phyloP scores from a whole-genome alignment of 2,797 vertebrate species.

The Zenarchopterus dispar region DNA sequence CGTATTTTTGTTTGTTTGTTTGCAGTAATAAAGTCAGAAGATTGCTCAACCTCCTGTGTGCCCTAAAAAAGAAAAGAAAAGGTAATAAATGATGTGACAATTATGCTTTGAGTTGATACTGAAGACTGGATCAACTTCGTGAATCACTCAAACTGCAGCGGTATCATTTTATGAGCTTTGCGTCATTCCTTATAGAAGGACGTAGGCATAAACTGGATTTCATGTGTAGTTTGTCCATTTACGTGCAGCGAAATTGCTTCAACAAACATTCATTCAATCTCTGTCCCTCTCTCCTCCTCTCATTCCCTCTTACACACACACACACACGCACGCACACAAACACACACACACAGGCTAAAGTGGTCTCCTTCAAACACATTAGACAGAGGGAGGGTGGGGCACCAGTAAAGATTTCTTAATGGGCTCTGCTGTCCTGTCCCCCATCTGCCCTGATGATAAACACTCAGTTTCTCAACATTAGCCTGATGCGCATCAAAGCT shows the following conservation, averaged over 20 bases:
- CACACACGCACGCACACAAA: slow-evolving; percentile 37
- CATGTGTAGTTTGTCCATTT: slow-evolving; percentile 18
- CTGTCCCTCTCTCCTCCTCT: background rate
- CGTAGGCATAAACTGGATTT: background rate
- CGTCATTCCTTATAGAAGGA: background rate
- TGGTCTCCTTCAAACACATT: slow-evolving; percentile 79
- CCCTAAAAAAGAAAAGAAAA: too few species aligned
- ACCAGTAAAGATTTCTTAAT: slow-evolving; percentile 82
- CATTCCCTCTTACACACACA: background rate
- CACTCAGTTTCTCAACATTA: slow-evolving; percentile 59
- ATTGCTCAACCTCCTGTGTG: too few species aligned
- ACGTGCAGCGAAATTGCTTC: slow-evolving; percentile 25
- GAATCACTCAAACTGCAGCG: too few species aligned
- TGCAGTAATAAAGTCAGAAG: too few species aligned
- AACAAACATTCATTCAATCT: slow-evolving; percentile 5
- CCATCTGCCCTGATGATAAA: slow-evolving; percentile 76
- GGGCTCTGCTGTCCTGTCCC: slow-evolving; percentile 72
- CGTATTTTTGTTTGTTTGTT: too few species aligned
- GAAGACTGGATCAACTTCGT: too few species aligned
- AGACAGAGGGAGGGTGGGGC: slow-evolving; percentile 81
- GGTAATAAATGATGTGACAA: too few species aligned
- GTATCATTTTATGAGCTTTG: too few species aligned
- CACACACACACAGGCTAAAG: slow-evolving; percentile 62
- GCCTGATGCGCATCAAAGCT: slow-evolving; percentile 46
- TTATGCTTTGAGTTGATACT: too few species aligned